These are phyloP conservation scores for Cosmia pyralina DNA, from an alignment of 2,888 invertebrate species.

Conservation along the genomic window DNA sequence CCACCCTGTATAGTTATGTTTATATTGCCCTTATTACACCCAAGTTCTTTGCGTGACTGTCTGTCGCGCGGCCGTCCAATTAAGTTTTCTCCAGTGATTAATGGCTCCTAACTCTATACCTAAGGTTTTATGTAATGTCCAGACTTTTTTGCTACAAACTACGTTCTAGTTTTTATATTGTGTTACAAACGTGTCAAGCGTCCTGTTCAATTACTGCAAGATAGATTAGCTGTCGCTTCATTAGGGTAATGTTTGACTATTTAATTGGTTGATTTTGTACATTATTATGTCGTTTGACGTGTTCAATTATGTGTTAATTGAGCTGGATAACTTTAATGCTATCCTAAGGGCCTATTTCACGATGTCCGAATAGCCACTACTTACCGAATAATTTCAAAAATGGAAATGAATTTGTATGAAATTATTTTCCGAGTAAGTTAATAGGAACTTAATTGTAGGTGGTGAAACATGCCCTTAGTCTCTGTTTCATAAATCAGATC, in stretches of 20 bases:
- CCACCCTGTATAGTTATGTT: constrained; percentile 25
- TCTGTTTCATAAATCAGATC: neutral
- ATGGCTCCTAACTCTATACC: constrained; percentile 69
- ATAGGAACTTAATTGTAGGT: too few species aligned
- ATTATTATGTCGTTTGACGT: constrained; percentile 1
- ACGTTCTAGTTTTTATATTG: constrained; percentile 44
- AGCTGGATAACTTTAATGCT: neutral
- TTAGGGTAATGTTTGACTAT: constrained; percentile 38
- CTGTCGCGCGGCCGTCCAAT: constrained; percentile 80
- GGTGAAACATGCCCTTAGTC: too few species aligned
- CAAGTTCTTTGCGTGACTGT: constrained; percentile 75
- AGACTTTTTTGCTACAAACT: constrained; percentile 52
- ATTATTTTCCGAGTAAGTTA: too few species aligned
- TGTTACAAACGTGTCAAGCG: constrained; percentile 43
- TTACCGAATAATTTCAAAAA: too few species aligned
- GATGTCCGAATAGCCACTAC: too few species aligned
- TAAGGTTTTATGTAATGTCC: constrained; percentile 58
- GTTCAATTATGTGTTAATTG: constrained; percentile 4
- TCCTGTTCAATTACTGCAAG: constrained; percentile 57
- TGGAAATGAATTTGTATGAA: too few species aligned
- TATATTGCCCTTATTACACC: constrained; percentile 40
- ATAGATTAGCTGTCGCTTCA: constrained; percentile 48
- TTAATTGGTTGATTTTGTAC: constrained; percentile 29
- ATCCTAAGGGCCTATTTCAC: too few species aligned
- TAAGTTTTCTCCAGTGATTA: constrained; percentile 85